A percentile compares a stretch with the other conserved stretches of the same genome.
These are phyloP conservation scores for Cenopis cana DNA, from an alignment of 2,888 invertebrate species.

Conservation along the genomic window DNA sequence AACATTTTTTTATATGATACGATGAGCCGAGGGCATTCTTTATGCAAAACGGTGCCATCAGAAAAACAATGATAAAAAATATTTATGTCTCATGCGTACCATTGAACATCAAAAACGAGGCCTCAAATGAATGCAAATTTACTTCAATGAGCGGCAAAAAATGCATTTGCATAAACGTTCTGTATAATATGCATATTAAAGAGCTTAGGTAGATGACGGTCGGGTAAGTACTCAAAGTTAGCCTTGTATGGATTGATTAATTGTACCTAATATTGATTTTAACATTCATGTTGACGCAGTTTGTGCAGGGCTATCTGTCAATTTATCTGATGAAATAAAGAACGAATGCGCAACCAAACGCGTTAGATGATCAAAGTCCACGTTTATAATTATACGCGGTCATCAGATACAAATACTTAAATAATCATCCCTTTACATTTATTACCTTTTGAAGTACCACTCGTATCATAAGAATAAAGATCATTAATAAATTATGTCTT, in stretches of 20 bases:
- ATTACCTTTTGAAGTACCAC: no score
- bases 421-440: no score
- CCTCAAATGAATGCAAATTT: conserved; percentile 76
- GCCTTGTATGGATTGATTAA: not conserved
- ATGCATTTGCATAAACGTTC: conserved; percentile 69
- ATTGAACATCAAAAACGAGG: conserved; percentile 73
- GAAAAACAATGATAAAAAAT: conserved; percentile 68
- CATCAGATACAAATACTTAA: no score
- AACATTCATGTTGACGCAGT: not conserved
- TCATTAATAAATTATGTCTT: no score
- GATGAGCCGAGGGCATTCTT: conserved; percentile 53
- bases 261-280: not conserved
- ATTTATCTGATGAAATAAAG: not conserved
- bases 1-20: conserved; percentile 28
- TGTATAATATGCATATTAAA: conserved; percentile 65
- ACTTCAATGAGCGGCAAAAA: conserved; percentile 57
- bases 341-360: not conserved
- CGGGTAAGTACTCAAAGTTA: conserved; percentile 7
- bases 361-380: not conserved
- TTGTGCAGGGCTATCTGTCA: not conserved
- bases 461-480: no score
- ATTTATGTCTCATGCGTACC: conserved; percentile 75
- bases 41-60: conserved; percentile 63
- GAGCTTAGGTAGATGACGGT: conserved; percentile 42
- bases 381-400: not conserved